Base-by-base conservation (phyloP, 2,797 vertebrate species). In the Garrulus glandarius region DNA sequence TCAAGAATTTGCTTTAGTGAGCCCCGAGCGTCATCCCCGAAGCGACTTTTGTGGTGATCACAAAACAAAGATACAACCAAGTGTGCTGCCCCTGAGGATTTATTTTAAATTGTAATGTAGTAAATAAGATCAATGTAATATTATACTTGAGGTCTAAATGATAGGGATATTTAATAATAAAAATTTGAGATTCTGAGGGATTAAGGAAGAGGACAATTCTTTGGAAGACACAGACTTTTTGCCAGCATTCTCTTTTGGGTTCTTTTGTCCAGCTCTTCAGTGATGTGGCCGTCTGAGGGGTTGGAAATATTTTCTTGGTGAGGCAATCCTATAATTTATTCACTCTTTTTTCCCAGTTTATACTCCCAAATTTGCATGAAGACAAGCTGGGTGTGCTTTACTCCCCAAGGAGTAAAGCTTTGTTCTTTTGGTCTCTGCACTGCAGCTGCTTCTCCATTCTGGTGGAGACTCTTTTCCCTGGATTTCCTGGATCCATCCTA, bases 11-110 rank as follows among this genome's bases (percentile, higher is more conserved):
- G 4, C 22, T 41, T 17, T 4, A 10, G 39, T 18, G 29, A 13
- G 1, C 13, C 8, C 11, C 6, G n/a, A 23, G 11, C 0, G 0
- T 20, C 9, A 8, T 5, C 24, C 16, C 6, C n/a, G 21, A 32
- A n/a, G 21, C 53, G 9, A 21, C 14, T 56, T 34, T 34, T 27
- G 37, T 37, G 20, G 6, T 17, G 36, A 32, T 22, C 21, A 32
- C 52, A 43, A 56, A 56, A 41, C 24, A 26, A 36, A 74, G 13
- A 12, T 4, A 26, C 36, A 22, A 36, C 14, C 43, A 32, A 41
- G 32, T 5, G 36, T 56, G 30, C 43, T 57, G 52, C 36, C 26
- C 34, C 60, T 18, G 52, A 7, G 36, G 30, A 11, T 57, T 71
- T 36, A 15, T 37, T 16, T 67, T 22, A 7, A 19, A 13, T 26